These are phyloP conservation scores for Cydia strobilella DNA, from an alignment of 1,140 invertebrate genomes.

Conservation along the genomic window DNA sequence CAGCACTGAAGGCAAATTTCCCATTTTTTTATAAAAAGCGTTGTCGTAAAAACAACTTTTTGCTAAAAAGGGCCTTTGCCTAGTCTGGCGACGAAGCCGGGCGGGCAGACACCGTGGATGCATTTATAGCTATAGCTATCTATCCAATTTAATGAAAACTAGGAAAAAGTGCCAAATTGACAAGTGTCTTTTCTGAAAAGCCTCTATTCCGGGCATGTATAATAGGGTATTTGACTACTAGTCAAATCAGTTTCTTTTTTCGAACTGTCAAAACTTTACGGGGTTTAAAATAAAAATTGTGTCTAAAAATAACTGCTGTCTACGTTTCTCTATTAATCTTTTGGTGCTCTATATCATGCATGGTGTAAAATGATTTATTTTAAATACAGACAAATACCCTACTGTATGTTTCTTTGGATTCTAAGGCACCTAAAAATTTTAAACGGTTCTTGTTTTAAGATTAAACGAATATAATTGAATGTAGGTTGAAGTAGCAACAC, in stretches of 20 bases:
- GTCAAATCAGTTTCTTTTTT: too few species aligned
- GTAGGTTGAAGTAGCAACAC: background rate
- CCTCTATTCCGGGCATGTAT: background rate
- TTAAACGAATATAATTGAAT: background rate
- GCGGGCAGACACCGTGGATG: background rate
- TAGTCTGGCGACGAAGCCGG: constrained; percentile 7
- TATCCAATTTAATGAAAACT: background rate
- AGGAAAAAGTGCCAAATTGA: background rate
- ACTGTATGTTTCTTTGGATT: background rate
- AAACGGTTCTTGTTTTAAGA: background rate
- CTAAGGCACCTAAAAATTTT: background rate
- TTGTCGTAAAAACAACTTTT: constrained; percentile 4
- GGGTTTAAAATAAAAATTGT: too few species aligned
- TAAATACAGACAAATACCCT: too few species aligned
- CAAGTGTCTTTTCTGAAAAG: background rate
- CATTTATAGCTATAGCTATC: background rate
- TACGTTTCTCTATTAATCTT: too few species aligned
- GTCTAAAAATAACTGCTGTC: too few species aligned
- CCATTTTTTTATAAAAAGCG: constrained; percentile 5
- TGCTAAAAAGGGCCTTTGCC: constrained; percentile 1
- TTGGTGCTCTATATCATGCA: too few species aligned
- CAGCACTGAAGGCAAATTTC: background rate
- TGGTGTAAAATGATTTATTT: too few species aligned
- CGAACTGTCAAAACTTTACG: too few species aligned
- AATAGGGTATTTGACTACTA: too few species aligned